These are phyloP conservation scores for Nautilus pompilius DNA, from an alignment of 1,140 invertebrate species.

Conservation along the genomic window DNA sequence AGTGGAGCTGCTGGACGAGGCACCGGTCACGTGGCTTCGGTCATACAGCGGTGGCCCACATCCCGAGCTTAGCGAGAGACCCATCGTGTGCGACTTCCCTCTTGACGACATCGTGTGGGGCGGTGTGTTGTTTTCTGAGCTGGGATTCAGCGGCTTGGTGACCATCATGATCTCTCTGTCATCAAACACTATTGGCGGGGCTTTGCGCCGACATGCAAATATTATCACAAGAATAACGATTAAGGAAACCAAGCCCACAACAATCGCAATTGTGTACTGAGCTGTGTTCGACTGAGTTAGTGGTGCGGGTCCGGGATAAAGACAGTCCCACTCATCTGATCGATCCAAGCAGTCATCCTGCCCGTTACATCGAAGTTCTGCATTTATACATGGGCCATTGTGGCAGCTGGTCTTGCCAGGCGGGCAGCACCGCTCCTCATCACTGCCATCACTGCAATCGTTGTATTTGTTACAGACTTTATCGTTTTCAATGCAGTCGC, in stretches of 20 bases:
- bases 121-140: slow-evolving; percentile 12
- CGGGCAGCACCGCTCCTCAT: slow-evolving; percentile 70
- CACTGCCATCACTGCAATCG: slow-evolving; percentile 75
- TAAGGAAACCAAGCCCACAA: slow-evolving; percentile 39
- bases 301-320: slow-evolving; percentile 20
- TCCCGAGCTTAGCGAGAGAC: slow-evolving; percentile 34
- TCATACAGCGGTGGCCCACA: slow-evolving; percentile 61
- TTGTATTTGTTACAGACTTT: slow-evolving; percentile 63
- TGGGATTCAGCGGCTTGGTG: slow-evolving; percentile 38
- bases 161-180: slow-evolving; percentile 39
- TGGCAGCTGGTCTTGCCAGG: slow-evolving; percentile 45
- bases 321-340: slow-evolving; percentile 58
- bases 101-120: slow-evolving; percentile 32
- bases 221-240: slow-evolving; percentile 41
- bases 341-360: slow-evolving; percentile 22
- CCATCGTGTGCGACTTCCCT: slow-evolving; percentile 30
- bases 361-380: slow-evolving; percentile 19
- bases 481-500: slow-evolving; percentile 69
- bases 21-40: slow-evolving; percentile 76
- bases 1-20: slow-evolving; percentile 69
- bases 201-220: slow-evolving; percentile 44
- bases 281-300: slow-evolving; percentile 18
- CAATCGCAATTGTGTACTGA: slow-evolving; percentile 44
- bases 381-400: slow-evolving; percentile 19
- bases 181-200: slow-evolving; percentile 14